Evolutionary conservation across 2,113 vertebrate species (phyloP), one percentile per base, ranked within the genome.

Genomic region (Eclectus roratus): DNA sequence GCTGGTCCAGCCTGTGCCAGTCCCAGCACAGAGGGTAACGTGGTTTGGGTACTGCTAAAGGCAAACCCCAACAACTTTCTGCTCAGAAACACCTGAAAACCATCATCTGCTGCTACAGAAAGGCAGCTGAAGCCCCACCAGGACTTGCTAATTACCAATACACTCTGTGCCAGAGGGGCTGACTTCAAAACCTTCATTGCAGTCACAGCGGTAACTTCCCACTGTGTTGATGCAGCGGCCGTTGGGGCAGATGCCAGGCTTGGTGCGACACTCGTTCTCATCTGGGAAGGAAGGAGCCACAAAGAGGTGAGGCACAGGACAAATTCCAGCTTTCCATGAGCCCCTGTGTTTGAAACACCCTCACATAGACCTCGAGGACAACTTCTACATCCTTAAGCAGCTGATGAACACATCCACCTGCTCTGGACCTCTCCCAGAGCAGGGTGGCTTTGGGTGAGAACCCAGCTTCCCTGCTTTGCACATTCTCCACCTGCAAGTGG

Each of bases 181-280:
- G 68, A 98, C 96, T 95, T 98, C 98, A 64, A 99, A 99, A 20
- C 99, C 99, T 12, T 99, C 98, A 1, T 98, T 98, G 86, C 99
- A 99, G 68, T 99, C 98, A 11, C 99, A 99, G 95, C 96, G 97
- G 93, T 99, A 99, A 85, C 99, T 99, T 29, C 99, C 99, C 87
- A 98, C 97, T 0, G 98, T 98, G 97, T 99, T 99, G 78, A 99
- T 9, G 2, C 99, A 99, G 89, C 97, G 99, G 9, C 99, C 99
- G 1, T 99, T 98, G 97, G 98, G 98, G 71, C 99, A 99, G 97
- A 99, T 98, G 12, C 98, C 98, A 1, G 99, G 98, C 91, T 99
- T 99, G 86, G 97, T 93, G 2, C 97, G 98, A 69, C 99, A 99
- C 91, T 99, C 99, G 4, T 99, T 99, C 88, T 99, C 98, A 94